Conservation (phyloP, 1,140 invertebrate species). For the Drosophila tropicalis region DNA sequence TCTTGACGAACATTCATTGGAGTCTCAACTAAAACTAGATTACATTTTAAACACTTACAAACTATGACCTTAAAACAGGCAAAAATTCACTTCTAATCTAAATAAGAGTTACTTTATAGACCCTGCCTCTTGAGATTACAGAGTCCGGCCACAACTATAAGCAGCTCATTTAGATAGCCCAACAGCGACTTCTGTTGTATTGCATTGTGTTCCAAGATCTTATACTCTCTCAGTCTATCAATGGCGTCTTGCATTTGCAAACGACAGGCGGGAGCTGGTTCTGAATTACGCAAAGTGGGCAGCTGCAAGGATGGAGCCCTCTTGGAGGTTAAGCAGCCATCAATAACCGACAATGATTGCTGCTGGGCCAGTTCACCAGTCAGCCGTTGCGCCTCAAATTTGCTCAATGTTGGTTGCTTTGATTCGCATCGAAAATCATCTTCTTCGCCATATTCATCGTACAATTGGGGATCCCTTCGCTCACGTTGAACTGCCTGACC, state of each 20-base stretch:
- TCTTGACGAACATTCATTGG: not conserved
- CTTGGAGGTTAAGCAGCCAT: constrained; percentile 64
- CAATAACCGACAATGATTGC: constrained; percentile 59
- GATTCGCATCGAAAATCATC: constrained; percentile 20
- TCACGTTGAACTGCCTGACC: constrained; percentile 61
- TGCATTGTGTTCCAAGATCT: constrained; percentile 65
- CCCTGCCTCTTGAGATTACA: constrained; percentile 75
- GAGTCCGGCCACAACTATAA: constrained; percentile 66
- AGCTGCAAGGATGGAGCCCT: constrained; percentile 60
- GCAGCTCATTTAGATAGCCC: constrained; percentile 75
- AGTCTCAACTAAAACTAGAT: not conserved
- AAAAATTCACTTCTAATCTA: not conserved
- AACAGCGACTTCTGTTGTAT: constrained; percentile 62
- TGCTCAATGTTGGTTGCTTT: constrained; percentile 41
- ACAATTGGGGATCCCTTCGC: not conserved
- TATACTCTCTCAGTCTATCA: constrained; percentile 64
- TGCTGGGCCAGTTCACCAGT: constrained; percentile 62
- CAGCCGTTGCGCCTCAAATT: constrained; percentile 58
- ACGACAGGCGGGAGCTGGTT: constrained; percentile 56
- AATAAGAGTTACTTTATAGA: not conserved
- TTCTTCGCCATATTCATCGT: constrained; percentile 30
- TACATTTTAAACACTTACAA: constrained; percentile 15
- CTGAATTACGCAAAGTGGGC: constrained; percentile 67
- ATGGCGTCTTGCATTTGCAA: constrained; percentile 66
- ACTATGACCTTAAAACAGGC: constrained; percentile 47